Evolutionary conservation across 2,113 vertebrate species (phyloP), one percentile per base, ranked within the genome.

Genomic region (Odocoileus virginianus): DNA sequence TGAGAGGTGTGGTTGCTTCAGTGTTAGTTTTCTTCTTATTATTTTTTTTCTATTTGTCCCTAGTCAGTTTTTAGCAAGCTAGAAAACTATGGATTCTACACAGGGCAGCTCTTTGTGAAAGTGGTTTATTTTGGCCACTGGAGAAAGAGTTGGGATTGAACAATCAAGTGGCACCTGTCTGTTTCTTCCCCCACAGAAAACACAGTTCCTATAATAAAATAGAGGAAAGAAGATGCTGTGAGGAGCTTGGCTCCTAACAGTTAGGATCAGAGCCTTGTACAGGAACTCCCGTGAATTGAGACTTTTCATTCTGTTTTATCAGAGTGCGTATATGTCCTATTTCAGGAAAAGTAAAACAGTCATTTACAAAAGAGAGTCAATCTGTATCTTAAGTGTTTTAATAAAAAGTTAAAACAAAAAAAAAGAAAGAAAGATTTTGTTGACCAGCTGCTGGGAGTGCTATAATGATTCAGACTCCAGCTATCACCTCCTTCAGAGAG

Each of bases 301-400:
- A 97, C 87, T 95, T 95, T 95, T 94, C 96, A 98, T 98, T 98
- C 94, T 97, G 98, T 98, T 92, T 88, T 97, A 95, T 89, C 97
- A 98, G 98, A 98, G 97, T 97, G 92, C 91, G 57, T 95, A 84
- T 91, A 58, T 93, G 96, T 97, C 95, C 97, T 98, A 81, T 93
- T 98, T 97, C 90, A 96, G 97, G 97, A 98, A 98, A 97, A 98
- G 82, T 93, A 93, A 97, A 98, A 87, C 91, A 95, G 93, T 94
- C 97, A 93, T 98, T 98, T 98, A 95, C 98, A 97, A 96, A 98
- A 94, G 86, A 95, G 93, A 95, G 95, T 98, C 98, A 98, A 74
- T 97, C 97, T 98, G 98, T 98, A 98, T 97, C 96, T 97, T 96
- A 96, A 97, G 88, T 95, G 97, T 98, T 98, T 98, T 98, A 98